Percentiles rank a stretch among this genome's conserved stretches.
Conservation (phyloP, 1,140 invertebrate genomes). For the Heliothis subflexa region DNA sequence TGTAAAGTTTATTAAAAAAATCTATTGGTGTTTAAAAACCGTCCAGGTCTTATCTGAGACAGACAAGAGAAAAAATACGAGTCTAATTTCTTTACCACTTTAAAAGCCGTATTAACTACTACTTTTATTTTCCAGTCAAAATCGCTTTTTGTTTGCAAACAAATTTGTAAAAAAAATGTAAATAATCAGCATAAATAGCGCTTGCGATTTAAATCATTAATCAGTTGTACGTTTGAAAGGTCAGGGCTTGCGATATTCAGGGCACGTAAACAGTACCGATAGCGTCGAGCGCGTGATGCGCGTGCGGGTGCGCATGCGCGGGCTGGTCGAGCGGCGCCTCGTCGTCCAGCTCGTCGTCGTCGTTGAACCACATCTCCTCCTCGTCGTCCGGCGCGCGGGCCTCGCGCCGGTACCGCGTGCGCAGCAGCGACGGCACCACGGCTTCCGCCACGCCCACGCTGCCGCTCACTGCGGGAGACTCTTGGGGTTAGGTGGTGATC, state of each 20-base stretch:
- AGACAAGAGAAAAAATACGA: no score
- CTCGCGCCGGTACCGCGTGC: constrained; percentile 94
- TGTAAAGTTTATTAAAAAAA: no score
- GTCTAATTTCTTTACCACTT: neutral
- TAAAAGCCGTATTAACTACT: no score
- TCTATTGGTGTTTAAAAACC: no score
- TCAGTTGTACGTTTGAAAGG: neutral
- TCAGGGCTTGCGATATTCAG: constrained; percentile 5
- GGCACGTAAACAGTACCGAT: constrained; percentile 60
- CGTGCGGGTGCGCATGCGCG: constrained; percentile 60
- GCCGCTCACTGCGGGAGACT: constrained; percentile 68
- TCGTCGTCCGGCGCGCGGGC: constrained; percentile 97
- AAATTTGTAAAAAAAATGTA: no score
- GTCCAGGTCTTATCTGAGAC: no score
- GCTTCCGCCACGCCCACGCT: constrained; percentile 78
- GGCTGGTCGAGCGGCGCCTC: constrained; percentile 85
- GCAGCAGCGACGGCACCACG: constrained; percentile 91
- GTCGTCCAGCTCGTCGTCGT: constrained; percentile 98
- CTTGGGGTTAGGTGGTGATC: neutral
- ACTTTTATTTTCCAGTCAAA: no score
- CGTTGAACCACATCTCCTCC: constrained; percentile 99
- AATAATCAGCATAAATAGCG: no score
- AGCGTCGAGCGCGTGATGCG: constrained; percentile 75
- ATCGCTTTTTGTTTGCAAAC: no score
- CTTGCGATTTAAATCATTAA: neutral